Evolutionary conservation across 2,113 vertebrate genomes (phyloP), one percentile per base, ranked within the genome.

Genomic region (Dipodomys stephensi): DNA sequence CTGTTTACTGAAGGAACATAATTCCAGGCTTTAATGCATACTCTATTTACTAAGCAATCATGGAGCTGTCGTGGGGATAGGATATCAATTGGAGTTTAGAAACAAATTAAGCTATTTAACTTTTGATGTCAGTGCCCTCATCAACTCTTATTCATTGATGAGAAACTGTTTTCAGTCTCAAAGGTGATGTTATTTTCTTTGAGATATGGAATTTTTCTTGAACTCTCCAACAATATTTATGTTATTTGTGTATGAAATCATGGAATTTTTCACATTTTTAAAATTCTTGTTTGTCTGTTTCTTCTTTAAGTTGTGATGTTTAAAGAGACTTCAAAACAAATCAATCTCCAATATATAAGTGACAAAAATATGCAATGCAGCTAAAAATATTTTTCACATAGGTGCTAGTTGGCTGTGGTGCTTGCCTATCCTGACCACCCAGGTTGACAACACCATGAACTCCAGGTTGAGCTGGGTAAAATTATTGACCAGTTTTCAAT

Each of bases 361-460:
- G 79, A 90, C 1, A 57, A 96, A 94, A 97, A 95, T 93, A 83
- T 96, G 78, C 92, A 95, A 77, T 28, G 88, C 95, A 95, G 76
- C 85, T 96, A 95, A 96, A 97, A 96, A 94, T 95, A 88, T 83
- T 25, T 65, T 94, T 84, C 15, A 57, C 86, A 88, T 95, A 95
- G 92, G 96, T 96, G 76, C 88, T 95, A 92, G 93, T 32, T 94
- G 90, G 68, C 94, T 95, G 71, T 87, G 92, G 95, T 96, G 95
- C 96, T 97, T 97, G 96, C 92, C 72, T 97, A 97, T 93, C 87
- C 90, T 95, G 88, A 93, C 96, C 97, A 96, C 88, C 92, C 74
- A 87, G 78, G 46, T 88, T 95, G 95, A 97, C 96, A 95, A 90
- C 71, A 93, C 86, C 77, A 88, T 69, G 84, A 96, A 95, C 94